Evolutionary conservation across 35 echinoderm and acorn worm species (phyloP).

Genomic region (Heliocidaris erythrogramma): DNA sequence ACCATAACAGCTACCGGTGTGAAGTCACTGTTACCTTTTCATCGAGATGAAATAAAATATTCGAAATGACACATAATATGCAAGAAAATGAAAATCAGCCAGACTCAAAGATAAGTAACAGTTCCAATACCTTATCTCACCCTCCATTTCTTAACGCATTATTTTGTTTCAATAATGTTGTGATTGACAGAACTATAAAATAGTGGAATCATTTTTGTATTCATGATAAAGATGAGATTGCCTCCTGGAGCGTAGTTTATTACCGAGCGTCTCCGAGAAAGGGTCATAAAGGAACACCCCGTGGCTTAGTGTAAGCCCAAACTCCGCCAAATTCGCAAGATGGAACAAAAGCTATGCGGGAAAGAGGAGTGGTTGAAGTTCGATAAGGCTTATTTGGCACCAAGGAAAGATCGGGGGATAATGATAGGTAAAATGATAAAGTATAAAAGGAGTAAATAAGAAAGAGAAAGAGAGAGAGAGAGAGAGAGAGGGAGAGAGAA

Average conservation of each 20-base stretch:
- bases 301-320: constrained; percentile 1
- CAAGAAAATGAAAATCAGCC: too few relatives aligned
- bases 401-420: not conserved
- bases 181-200: not conserved
- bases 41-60: too few relatives aligned
- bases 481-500: not conserved
- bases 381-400: not conserved
- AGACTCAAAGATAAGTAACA: too few relatives aligned
- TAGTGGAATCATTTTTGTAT: not conserved
- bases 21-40: too few relatives aligned
- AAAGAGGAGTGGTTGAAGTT: not conserved
- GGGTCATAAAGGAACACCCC: not conserved
- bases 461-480: not conserved
- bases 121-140: too few relatives aligned
- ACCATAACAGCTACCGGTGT: too few relatives aligned
- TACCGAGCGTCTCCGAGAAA: not conserved
- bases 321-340: not conserved
- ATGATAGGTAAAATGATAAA: not conserved
- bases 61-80: too few relatives aligned
- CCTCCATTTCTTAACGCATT: too few relatives aligned
- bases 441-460: not conserved
- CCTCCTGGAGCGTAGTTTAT: not conserved
- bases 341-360: not conserved
- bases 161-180: not conserved
- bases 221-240: not conserved